Evolutionary conservation across 2,797 vertebrate species (phyloP).

Genomic region (Sebastolobus altivelis): DNA sequence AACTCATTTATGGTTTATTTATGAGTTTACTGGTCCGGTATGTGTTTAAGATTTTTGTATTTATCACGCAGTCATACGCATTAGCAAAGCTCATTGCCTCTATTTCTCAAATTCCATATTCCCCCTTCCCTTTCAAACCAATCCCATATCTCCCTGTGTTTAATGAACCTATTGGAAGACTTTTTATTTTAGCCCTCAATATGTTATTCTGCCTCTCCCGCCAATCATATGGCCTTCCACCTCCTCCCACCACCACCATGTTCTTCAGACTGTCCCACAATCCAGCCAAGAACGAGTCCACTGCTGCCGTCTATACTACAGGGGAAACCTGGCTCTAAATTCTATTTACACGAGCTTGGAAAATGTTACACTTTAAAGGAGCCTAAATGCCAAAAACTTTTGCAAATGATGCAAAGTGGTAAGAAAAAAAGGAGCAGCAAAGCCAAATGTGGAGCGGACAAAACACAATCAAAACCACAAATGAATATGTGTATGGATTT

Average conservation of each 20-base stretch:
- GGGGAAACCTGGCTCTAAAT: not conserved
- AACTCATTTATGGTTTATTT: not conserved
- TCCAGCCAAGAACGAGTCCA: not conserved
- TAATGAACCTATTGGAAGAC: no score
- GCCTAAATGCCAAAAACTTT: not conserved
- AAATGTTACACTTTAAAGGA: not conserved
- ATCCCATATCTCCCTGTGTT: no score
- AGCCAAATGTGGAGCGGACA: not conserved
- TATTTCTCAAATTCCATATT: not conserved
- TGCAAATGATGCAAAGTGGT: not conserved
- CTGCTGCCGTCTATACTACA: not conserved
- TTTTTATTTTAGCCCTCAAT: not conserved
- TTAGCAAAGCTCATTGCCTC: not conserved
- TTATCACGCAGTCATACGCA: not conserved
- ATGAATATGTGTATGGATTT: not conserved
- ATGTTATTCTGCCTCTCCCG: not conserved
- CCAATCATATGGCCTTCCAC: not conserved
- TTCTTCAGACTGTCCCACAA: not conserved
- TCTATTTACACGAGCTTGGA: not conserved
- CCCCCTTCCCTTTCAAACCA: no score
- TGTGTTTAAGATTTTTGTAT: not conserved
- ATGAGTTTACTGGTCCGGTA: not conserved
- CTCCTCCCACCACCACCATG: not conserved
- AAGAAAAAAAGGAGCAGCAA: not conserved
- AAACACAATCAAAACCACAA: not conserved